phyloP scores from a whole-genome alignment of 2,888 invertebrate genomes.

The Prenolepis imparis region DNA sequence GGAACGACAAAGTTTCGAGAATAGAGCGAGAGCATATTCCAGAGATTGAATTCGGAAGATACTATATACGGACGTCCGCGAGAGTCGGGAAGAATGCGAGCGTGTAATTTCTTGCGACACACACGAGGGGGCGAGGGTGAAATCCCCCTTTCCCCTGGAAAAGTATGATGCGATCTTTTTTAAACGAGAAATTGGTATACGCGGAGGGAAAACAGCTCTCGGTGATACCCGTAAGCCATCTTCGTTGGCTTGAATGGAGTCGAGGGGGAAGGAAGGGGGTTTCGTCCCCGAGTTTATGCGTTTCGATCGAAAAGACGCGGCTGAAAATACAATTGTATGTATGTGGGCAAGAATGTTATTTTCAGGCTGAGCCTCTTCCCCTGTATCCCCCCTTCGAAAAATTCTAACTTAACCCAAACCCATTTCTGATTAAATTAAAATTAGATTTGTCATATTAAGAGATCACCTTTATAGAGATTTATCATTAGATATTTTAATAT shows the following conservation, averaged over 20 bases:
- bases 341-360: no score
- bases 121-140: background rate
- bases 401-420: no score
- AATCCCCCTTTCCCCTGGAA: background rate
- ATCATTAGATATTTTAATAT: no score
- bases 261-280: background rate
- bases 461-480: no score
- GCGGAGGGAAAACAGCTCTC: slow-evolving; percentile 32
- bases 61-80: slow-evolving; percentile 51
- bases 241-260: background rate
- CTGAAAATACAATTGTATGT: background rate
- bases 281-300: slow-evolving; percentile 1
- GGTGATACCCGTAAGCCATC: background rate
- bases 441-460: no score
- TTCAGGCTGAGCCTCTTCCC: no score
- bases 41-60: slow-evolving; percentile 69
- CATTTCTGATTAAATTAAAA: no score
- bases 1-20: slow-evolving; percentile 62
- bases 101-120: slow-evolving; percentile 65
- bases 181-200: slow-evolving; percentile 38
- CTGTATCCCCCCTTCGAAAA: no score
- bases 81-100: slow-evolving; percentile 61
- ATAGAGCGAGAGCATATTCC: slow-evolving; percentile 59
- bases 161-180: slow-evolving; percentile 47
- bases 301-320: slow-evolving; percentile 21